Conservation (phyloP, 2,113 vertebrate species). For the Trogon melanurus region DNA sequence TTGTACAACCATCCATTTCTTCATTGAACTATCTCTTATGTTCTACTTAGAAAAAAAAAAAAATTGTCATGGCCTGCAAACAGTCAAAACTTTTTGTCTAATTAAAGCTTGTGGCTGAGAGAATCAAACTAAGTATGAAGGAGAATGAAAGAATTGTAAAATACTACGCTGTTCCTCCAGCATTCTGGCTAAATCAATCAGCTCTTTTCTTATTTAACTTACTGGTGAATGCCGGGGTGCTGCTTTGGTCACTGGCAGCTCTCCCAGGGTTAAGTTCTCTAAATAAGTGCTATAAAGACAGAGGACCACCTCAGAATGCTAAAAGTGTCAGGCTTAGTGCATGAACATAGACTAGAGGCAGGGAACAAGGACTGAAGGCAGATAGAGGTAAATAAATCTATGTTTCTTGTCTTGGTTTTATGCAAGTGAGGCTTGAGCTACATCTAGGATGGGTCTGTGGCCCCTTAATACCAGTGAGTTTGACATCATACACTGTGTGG, state of each 20-base stretch:
- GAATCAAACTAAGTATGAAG: constrained; percentile 2
- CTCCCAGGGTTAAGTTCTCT: neutral
- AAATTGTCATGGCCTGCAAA: neutral
- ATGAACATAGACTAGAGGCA: neutral
- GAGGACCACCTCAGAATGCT: neutral
- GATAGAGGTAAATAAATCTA: neutral
- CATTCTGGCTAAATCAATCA: constrained; percentile 7
- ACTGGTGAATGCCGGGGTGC: neutral
- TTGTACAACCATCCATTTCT: neutral
- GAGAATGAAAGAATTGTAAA: constrained; percentile 10
- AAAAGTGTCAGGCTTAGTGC: neutral
- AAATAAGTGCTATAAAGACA: neutral
- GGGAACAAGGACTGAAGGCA: neutral
- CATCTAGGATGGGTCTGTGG: neutral
- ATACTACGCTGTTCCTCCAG: neutral
- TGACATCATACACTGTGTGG: neutral
- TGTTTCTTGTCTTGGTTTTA: neutral
- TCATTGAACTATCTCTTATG: neutral
- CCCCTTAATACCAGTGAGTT: neutral
- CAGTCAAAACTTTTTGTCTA: neutral
- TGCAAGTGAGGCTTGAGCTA: neutral
- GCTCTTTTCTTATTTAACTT: constrained; percentile 13
- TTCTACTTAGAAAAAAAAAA: neutral
- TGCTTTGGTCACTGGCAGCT: neutral
- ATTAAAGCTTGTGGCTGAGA: constrained; percentile 17